Evolutionary conservation across 2,797 vertebrate species (phyloP).

Genomic region (Manis pentadactyla): DNA sequence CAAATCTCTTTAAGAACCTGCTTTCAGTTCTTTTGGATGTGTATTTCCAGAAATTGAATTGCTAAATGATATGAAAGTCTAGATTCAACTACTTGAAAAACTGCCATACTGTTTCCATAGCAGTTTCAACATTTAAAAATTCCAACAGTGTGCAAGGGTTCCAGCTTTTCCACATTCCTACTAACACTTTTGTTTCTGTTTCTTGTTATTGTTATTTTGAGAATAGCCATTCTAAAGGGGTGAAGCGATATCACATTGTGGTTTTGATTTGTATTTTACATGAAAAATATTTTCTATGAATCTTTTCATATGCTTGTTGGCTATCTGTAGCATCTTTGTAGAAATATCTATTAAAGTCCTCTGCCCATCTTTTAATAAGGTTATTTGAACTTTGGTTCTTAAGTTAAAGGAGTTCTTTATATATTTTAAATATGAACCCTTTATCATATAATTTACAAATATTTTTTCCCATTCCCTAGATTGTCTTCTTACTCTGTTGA

Average conservation of each 20-base stretch:
- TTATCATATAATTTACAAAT: not conserved
- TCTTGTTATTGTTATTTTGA: not conserved
- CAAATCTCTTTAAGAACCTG: not conserved
- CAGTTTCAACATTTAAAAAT: not conserved
- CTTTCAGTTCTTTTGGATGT: not conserved
- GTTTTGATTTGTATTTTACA: not conserved
- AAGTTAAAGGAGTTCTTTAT: not conserved
- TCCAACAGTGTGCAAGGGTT: not conserved
- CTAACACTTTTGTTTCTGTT: not conserved
- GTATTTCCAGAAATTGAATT: not conserved
- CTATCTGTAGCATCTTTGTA: not conserved
- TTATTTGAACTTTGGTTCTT: not conserved
- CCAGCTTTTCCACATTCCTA: not conserved
- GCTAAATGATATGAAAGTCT: too few relatives aligned
- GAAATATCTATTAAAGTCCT: not conserved
- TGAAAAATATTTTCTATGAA: too few relatives aligned
- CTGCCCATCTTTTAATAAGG: not conserved
- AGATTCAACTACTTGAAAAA: not conserved
- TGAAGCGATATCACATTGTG: not conserved
- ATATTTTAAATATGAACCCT: not conserved
- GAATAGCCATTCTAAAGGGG: not conserved
- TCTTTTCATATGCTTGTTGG: not conserved
- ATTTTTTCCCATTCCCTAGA: not conserved
- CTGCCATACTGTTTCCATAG: not conserved
- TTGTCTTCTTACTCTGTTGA: not conserved